Evolutionary conservation across 2,113 vertebrate species (phyloP), one percentile per base, ranked within the genome.

Genomic region (Gavialis gangeticus): DNA sequence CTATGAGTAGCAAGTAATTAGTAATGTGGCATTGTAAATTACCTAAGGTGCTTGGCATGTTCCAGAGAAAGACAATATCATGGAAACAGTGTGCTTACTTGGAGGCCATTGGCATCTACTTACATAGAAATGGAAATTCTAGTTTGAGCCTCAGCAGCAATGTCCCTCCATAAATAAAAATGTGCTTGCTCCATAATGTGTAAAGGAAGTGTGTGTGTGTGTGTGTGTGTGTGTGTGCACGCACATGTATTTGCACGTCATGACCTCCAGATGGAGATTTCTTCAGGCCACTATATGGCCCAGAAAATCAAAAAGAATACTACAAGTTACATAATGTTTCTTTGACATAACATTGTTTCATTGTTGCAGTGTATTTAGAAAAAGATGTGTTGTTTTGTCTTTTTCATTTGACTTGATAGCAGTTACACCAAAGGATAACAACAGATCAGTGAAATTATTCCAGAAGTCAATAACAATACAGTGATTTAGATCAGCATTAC

Each of bases 241-340:
- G 12, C 11, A 2, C 18, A 15, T 3, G n/a, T 56, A 4, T 9
- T 54, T 2, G 91, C 63, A 30, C 59, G 24, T 5, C 55, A 82
- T 73, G 66, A 27, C 63, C 62, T 60, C 85, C 95, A 93, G 84
- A 77, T 63, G 88, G 93, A 92, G 87, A 88, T 63, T 15, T 27
- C 90, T 90, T n/a, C 84, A 34, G 92, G 94, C 84, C 88, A 75
- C 15, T 2, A 2, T 19, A 15, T 12, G 63, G 91, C 95, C 96
- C 90, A 82, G 92, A 94, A 93, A 94, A 87, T 11, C 69, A 24
- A 17, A 22, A 1, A 16, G 0, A 79, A 86, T 75, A 4, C 54
- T 60, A 0, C 27, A 55, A 10, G 30, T 94, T 92, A 60, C 19
- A 0, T 54, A 94, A 96, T 27, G 28, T 28, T 34, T 57, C 46